phyloP scores from a whole-genome alignment of 2,888 invertebrate species.

The Craniophora ligustri region DNA sequence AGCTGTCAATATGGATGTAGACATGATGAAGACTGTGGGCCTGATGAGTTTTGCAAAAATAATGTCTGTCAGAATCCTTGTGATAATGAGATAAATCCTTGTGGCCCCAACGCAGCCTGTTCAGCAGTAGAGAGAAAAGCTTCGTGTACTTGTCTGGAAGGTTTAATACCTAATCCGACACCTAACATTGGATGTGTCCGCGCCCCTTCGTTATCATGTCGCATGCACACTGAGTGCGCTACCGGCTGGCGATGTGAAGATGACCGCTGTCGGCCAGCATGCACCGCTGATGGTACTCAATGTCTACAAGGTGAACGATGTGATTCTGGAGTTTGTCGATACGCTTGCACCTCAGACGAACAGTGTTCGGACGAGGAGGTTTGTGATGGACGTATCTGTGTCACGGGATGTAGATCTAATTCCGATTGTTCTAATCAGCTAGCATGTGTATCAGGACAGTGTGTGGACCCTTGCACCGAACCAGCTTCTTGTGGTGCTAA shows the following conservation, averaged over 20 bases:
- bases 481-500: conserved; percentile 95
- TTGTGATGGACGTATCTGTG: conserved; percentile 94
- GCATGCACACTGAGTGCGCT: conserved; percentile 93
- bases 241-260: conserved; percentile 92
- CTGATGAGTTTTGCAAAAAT: conserved; percentile 93
- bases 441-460: conserved; percentile 94
- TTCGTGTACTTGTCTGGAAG: conserved; percentile 93
- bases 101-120: conserved; percentile 95
- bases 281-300: conserved; percentile 91
- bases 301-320: conserved; percentile 96
- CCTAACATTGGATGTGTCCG: conserved; percentile 96
- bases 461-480: conserved; percentile 92
- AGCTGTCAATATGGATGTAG: conserved; percentile 96
- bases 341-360: conserved; percentile 94
- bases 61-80: conserved; percentile 95
- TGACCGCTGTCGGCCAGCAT: conserved; percentile 92
- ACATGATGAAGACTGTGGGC: conserved; percentile 95
- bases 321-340: conserved; percentile 93
- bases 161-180: conserved; percentile 95
- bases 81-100: conserved; percentile 90
- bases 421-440: conserved; percentile 92
- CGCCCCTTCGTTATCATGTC: conserved; percentile 92
- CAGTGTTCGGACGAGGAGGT: conserved; percentile 96
- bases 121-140: conserved; percentile 94
- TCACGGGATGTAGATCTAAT: conserved; percentile 94